phyloP scores from a whole-genome alignment of 2,113 vertebrate species.

The Otocyon megalotis region DNA sequence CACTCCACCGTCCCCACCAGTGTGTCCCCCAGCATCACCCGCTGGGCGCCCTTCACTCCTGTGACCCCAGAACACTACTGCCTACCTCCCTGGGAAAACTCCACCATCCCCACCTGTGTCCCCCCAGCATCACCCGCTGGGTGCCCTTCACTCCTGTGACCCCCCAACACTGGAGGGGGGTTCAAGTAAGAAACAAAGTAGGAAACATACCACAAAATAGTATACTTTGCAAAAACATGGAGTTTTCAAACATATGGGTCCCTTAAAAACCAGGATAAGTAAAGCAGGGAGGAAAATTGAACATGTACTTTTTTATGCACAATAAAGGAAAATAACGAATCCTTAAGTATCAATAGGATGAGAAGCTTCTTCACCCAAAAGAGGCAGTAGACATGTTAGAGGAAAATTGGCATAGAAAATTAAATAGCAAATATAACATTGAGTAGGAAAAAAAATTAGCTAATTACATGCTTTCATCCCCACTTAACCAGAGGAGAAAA shows the following conservation, averaged over 20 bases:
- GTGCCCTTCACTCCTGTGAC: too few species aligned
- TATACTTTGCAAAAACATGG: conserved; percentile 30
- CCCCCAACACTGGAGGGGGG: too few species aligned
- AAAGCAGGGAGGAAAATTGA: neutral
- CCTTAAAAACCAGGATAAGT: neutral
- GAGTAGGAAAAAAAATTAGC: neutral
- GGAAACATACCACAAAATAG: conserved; percentile 28
- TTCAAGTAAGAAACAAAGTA: conserved; percentile 24
- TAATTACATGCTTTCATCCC: conserved; percentile 56
- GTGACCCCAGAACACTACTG: too few species aligned
- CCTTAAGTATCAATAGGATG: neutral
- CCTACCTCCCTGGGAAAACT: too few species aligned
- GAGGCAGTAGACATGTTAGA: neutral
- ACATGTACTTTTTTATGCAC: neutral
- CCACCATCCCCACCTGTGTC: too few species aligned
- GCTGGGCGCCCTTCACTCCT: too few species aligned
- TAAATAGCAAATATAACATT: conserved; percentile 20
- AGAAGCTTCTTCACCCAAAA: neutral
- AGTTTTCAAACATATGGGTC: neutral
- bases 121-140: too few species aligned
- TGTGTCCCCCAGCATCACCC: too few species aligned
- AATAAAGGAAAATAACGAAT: neutral
- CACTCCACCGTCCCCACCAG: too few species aligned
- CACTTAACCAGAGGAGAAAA: conserved; percentile 33
- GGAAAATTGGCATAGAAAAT: conserved; percentile 11